phyloP scores from a whole-genome alignment of 2,113 vertebrate genomes.

The Podiceps cristatus region DNA sequence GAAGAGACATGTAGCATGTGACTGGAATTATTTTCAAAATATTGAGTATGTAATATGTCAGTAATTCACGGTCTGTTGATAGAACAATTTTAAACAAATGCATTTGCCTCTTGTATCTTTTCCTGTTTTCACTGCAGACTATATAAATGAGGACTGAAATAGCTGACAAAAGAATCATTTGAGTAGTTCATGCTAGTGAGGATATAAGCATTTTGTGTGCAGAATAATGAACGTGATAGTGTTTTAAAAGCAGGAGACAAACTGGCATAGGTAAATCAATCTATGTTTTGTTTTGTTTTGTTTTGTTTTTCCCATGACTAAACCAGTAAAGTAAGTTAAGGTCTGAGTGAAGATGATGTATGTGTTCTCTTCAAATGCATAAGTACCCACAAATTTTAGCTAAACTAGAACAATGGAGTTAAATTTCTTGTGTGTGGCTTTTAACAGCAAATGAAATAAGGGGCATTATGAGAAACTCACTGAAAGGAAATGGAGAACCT shows the following conservation, averaged over 20 bases:
- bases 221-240: background rate
- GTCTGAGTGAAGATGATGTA: background rate
- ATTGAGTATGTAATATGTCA: background rate
- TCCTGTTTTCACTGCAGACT: background rate
- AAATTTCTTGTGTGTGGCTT: background rate
- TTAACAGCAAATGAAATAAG: background rate
- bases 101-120: conserved; percentile 13
- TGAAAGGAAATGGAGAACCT: background rate
- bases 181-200: background rate
- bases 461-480: background rate
- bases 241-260: background rate
- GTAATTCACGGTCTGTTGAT: background rate
- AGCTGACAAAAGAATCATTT: background rate
- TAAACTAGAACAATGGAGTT: background rate
- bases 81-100: conserved; percentile 26
- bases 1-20: background rate
- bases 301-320: background rate
- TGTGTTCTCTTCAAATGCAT: background rate
- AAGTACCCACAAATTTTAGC: background rate
- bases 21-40: conserved; percentile 32
- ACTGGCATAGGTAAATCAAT: background rate
- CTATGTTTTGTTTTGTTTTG: background rate
- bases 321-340: background rate
- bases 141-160: conserved; percentile 25
- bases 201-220: background rate